Percentiles rank a stretch among this genome's conserved stretches.
Conservation (phyloP, 2,888 invertebrate species). For the Chalcosyrphus nemorum region DNA sequence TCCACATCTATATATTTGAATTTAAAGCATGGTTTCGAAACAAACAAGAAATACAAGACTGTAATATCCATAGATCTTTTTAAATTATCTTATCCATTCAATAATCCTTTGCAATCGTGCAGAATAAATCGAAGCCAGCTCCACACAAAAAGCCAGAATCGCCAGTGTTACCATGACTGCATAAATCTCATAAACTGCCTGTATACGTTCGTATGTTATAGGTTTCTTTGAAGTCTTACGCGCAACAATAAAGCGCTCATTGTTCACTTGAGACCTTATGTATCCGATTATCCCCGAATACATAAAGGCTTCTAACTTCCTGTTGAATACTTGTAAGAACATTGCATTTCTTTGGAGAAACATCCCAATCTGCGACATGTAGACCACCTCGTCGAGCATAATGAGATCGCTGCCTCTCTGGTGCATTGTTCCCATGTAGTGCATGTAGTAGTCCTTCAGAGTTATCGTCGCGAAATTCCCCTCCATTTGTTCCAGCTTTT, state of each 20-base stretch:
- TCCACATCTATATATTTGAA: too few relatives aligned
- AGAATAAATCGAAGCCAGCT: conserved; percentile 32
- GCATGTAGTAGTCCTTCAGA: conserved; percentile 74
- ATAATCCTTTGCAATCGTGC: not conserved
- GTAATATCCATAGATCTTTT: too few relatives aligned
- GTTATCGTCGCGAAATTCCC: conserved; percentile 39
- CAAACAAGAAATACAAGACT: too few relatives aligned
- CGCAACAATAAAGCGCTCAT: not conserved
- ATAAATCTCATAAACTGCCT: conserved; percentile 59
- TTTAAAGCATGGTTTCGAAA: too few relatives aligned
- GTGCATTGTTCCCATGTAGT: conserved; percentile 75
- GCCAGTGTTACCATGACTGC: conserved; percentile 14
- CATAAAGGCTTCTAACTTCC: conserved; percentile 75
- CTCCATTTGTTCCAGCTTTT: not conserved
- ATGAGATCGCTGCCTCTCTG: conserved; percentile 74
- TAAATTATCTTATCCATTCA: not conserved
- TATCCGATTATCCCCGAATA: conserved; percentile 75
- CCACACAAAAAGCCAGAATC: conserved; percentile 64
- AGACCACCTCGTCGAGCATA: conserved; percentile 76
- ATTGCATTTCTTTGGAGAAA: conserved; percentile 76
- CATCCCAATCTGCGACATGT: conserved; percentile 76
- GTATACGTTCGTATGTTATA: conserved; percentile 35
- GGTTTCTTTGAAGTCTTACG: not conserved
- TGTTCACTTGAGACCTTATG: not conserved
- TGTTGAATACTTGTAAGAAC: conserved; percentile 74